Percentiles rank a stretch among this genome's conserved stretches.
Conservation (phyloP, 2,888 invertebrate genomes). For the Amphipyra berbera region DNA sequence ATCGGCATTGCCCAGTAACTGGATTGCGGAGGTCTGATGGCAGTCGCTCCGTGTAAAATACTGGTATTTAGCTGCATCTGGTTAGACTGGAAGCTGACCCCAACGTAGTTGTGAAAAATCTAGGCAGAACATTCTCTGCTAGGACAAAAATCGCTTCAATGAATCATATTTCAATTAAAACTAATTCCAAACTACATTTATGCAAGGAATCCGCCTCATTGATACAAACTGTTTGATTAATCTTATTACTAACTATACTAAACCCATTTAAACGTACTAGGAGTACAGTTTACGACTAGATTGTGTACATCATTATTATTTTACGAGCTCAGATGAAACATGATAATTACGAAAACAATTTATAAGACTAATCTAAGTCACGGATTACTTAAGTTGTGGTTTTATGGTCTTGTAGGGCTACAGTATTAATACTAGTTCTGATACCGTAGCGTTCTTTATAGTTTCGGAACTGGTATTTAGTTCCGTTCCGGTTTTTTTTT, state of each 20-base stretch:
- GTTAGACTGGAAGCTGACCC: too few relatives aligned
- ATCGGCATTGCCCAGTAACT: too few relatives aligned
- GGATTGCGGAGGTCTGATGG: too few relatives aligned
- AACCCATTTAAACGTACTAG: conserved; percentile 28
- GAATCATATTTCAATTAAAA: too few relatives aligned
- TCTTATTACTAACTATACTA: conserved; percentile 1
- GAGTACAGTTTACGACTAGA: conserved; percentile 19
- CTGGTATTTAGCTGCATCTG: too few relatives aligned
- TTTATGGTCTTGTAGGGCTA: conserved; percentile 13
- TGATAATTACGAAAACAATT: conserved; percentile 44
- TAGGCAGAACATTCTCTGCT: too few relatives aligned
- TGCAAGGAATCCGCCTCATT: conserved; percentile 22
- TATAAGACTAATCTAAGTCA: conserved; percentile 43
- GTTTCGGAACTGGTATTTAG: too few relatives aligned
- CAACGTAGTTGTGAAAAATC: too few relatives aligned
- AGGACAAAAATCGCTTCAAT: too few relatives aligned
- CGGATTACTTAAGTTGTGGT: conserved; percentile 22
- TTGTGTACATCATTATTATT: conserved; percentile 39
- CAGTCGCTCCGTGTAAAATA: too few relatives aligned
- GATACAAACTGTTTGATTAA: conserved; percentile 31
- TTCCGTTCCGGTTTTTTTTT: too few relatives aligned
- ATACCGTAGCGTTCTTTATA: neutral
- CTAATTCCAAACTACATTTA: too few relatives aligned
- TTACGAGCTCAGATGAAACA: conserved; percentile 37
- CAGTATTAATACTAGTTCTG: neutral